Evolutionary conservation across 2,797 vertebrate species (phyloP).

Genomic region (Rhabdomys pumilio): DNA sequence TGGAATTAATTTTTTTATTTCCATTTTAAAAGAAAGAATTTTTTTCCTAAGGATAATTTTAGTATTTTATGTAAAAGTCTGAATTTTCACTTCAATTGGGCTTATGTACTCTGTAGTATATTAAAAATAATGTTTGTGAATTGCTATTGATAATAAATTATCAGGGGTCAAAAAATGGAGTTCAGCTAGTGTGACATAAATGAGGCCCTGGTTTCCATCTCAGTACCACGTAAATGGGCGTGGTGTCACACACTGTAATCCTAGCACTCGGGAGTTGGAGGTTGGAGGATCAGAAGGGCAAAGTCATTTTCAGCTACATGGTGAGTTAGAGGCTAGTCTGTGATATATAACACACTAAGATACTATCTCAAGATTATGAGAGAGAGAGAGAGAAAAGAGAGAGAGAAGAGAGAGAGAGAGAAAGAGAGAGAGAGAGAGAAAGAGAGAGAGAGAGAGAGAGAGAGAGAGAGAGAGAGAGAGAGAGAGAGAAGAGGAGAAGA

Average conservation of each 20-base stretch:
- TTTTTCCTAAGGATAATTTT: background rate
- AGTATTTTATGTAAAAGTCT: conserved; percentile 49
- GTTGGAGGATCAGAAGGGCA: background rate
- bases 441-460: background rate
- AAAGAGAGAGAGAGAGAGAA: too few species aligned
- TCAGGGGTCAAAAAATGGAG: background rate
- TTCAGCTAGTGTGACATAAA: background rate
- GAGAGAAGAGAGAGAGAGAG: too few species aligned
- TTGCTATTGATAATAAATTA: conserved; percentile 1
- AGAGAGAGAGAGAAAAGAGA: background rate
- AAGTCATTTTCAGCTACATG: background rate
- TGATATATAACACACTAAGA: background rate
- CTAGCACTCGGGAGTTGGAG: background rate
- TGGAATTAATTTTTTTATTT: background rate
- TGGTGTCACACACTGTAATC: background rate
- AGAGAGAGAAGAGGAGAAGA: too few species aligned
- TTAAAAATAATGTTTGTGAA: conserved; percentile 37
- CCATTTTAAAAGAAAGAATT: conserved; percentile 14
- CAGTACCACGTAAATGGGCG: background rate
- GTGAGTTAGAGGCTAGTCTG: background rate
- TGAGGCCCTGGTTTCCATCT: background rate
- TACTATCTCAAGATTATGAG: background rate
- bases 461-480: too few species aligned
- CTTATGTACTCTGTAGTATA: background rate
- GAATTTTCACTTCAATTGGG: conserved; percentile 22